Conservation (phyloP, 2,113 vertebrate species). For the Aspiorhynchus laticeps region DNA sequence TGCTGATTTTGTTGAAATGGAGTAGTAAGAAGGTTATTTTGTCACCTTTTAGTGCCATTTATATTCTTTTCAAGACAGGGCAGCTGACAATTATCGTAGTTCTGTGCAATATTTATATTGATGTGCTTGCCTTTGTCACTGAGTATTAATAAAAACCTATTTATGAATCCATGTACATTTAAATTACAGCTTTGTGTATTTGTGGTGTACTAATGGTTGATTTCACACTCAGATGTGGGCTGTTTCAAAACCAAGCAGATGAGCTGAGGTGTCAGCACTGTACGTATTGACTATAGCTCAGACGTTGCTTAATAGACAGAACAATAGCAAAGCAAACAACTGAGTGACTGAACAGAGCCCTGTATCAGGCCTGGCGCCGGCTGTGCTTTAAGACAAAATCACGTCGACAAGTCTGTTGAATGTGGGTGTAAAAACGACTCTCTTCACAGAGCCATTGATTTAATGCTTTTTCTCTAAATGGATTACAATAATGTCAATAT, state of each 20-base stretch:
- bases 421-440: background rate
- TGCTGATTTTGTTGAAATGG: constrained; percentile 21
- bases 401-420: background rate
- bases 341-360: constrained; percentile 15
- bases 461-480: background rate
- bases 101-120: constrained; percentile 34
- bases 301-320: constrained; percentile 34
- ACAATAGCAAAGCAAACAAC: constrained; percentile 36
- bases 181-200: background rate
- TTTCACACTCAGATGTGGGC: background rate
- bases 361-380: constrained; percentile 13
- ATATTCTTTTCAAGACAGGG: constrained; percentile 15
- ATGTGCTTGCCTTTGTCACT: constrained; percentile 34
- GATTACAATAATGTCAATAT: background rate
- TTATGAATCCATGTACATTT: constrained; percentile 1
- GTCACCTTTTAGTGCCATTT: constrained; percentile 32
- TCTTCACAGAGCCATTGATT: background rate
- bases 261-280: constrained; percentile 17
- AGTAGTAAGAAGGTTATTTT: background rate
- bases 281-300: constrained; percentile 4
- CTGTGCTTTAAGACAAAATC: background rate
- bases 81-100: constrained; percentile 42
- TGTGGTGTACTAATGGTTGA: background rate
- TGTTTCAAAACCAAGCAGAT: background rate
- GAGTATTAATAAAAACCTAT: constrained; percentile 19